Evolutionary conservation across 2,797 vertebrate genomes (phyloP).

Genomic region (Phylloscopus collybita): DNA sequence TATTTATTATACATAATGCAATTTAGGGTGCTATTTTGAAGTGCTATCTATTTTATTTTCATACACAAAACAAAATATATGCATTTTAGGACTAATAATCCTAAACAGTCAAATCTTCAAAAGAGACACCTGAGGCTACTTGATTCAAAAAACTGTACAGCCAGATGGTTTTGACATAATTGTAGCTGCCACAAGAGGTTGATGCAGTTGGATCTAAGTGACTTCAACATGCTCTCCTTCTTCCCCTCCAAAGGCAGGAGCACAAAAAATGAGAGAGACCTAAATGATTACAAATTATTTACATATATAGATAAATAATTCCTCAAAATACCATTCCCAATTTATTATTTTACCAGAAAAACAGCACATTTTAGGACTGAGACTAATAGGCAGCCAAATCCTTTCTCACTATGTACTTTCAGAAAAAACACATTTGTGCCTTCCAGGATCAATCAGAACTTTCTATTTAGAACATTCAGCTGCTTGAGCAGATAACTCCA

Average conservation of each 20-base stretch:
- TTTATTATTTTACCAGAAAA: conserved; percentile 7
- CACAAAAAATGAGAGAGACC: not conserved
- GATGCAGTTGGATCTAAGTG: not conserved
- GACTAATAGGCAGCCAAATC: not conserved
- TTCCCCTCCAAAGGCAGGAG: fast-evolving
- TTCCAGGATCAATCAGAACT: conserved; percentile 10
- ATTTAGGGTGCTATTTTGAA: not conserved
- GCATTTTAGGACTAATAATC: not conserved
- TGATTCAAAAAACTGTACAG: not conserved
- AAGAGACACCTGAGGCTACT: not conserved
- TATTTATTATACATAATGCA: not conserved
- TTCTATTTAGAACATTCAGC: conserved; percentile 27
- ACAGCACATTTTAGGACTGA: not conserved
- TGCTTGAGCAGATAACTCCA: not conserved
- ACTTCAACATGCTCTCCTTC: not conserved
- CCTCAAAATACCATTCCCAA: not conserved
- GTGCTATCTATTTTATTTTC: not conserved
- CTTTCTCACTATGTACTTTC: not conserved
- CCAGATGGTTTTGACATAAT: not conserved
- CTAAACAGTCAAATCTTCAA: not conserved
- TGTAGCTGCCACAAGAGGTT: not conserved
- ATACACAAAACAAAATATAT: not conserved
- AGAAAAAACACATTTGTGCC: not conserved
- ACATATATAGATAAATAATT: not conserved
- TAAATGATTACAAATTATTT: not conserved